Evolutionary conservation across 2,888 invertebrate genomes (phyloP), one percentile per base, ranked within the genome.

Genomic region (Apotomis turbidana): DNA sequence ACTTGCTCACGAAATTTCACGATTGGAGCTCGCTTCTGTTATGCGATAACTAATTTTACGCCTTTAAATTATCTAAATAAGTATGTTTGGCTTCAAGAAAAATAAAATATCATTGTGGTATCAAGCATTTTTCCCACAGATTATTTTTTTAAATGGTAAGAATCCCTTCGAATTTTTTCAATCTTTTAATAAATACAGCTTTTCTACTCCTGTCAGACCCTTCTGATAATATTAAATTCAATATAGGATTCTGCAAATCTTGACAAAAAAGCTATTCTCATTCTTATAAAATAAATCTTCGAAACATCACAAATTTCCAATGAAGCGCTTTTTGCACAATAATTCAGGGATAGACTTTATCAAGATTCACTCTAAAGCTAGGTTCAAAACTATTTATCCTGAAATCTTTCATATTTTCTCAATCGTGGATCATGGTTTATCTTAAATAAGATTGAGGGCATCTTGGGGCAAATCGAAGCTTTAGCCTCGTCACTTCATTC

Each of bases 241-340:
- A 49, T 49, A 49, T 12, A 9, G 9, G 10, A 49, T 49, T 49
- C 49, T 49, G 9, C 9, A 49, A 10, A 3, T 8, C 44, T 5
- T 44, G 5, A 79, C 78, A 75, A 44, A 76, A 64, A 59, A 13
- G 10, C 58, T 9, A 64, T 44, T 27, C 38, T 54, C 27, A 46
- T n/a, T 10, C 6, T 13, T 44, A 15, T 6, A n/a, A 0, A 5
- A 38, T 52, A 10, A 15, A 6, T 4, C 3, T 41, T 10, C 5
- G n/a, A 59, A 8, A 8, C n/a, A 38, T 41, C 10, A 49, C 6
- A 49, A 49, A 49, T 9, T 49, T 8, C 49, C 49, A 49, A 49
- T 49, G 49, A 9, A 49, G 49, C 49, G 10, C 12, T 36, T 55
- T 55, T 10, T 4, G 27, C 12, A 15, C 27, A 55, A 55, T 36